phyloP scores from a whole-genome alignment of 2,888 invertebrate genomes.

The Phrixothrix hirtus region DNA sequence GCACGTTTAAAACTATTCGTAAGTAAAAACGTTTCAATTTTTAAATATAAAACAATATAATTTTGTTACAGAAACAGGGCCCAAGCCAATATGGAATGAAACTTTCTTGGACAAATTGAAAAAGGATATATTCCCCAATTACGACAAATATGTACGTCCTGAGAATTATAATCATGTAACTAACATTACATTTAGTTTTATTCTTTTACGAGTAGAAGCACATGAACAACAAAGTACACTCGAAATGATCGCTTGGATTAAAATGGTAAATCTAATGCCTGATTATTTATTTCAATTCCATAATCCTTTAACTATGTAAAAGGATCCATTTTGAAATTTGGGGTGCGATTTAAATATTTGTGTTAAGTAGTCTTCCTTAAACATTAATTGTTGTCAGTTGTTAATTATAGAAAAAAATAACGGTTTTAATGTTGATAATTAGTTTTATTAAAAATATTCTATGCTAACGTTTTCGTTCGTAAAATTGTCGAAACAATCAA shows the following conservation, averaged over 20 bases:
- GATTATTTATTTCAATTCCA: no score
- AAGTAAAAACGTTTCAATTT: not conserved
- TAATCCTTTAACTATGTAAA: no score
- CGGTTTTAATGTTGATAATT: no score
- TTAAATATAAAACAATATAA: not conserved
- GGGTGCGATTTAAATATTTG: no score
- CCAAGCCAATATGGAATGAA: conserved; percentile 59
- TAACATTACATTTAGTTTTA: conserved; percentile 60
- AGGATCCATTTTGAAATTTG: no score
- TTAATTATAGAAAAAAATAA: no score
- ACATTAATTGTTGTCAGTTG: no score
- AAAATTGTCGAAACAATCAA: no score
- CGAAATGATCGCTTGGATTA: conserved; percentile 63
- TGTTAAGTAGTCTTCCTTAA: no score
- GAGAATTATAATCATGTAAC: conserved; percentile 59
- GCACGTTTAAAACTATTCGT: conserved; percentile 17
- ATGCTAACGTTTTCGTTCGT: no score
- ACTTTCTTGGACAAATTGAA: conserved; percentile 62
- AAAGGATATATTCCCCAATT: conserved; percentile 62
- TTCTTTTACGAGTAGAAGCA: conserved; percentile 67
- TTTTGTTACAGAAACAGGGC: conserved; percentile 46
- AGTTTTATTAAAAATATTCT: no score
- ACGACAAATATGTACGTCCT: conserved; percentile 61
- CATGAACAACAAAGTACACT: conserved; percentile 67
- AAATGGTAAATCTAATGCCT: conserved; percentile 62